Evolutionary conservation across 1,140 invertebrate genomes (phyloP), one percentile per base, ranked within the genome.

Genomic region (Phymastichus coffea): DNA sequence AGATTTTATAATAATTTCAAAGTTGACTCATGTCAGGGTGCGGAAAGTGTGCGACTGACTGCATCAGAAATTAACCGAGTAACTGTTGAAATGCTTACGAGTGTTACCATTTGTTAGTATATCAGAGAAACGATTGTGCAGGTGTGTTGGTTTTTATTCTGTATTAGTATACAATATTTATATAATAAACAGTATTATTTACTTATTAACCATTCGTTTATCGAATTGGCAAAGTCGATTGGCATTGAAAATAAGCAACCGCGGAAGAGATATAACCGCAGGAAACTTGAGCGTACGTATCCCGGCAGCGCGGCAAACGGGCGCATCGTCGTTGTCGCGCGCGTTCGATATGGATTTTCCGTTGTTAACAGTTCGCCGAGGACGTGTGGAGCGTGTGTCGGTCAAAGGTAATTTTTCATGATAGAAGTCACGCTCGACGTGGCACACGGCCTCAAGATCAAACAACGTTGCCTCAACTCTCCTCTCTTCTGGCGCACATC

Each of bases 401-500:
- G n/a, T n/a, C 77, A 80, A 80, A 80, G 78, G 76, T 80, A 80
- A 80, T 80, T 80, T 79, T 80, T 79, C 77, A 78, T 77, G 75
- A 75, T 75, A 72, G 75, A 72, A 75, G 65, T 75, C 74, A 77
- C 65, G 74, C 75, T 77, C 71, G 72, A 65, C 68, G 72, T 77
- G 69, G 70, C 72, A 66, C 64, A 33, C 28, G 58, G 51, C 66
- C 70, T 61, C 70, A 73, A 78, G 77, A 79, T 79, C 76, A 79
- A 78, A 79, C 73, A 75, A 69, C 37, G 35, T 8, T 20, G 14
- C 28, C 28, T n/a, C 68, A 73, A 71, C n/a, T n/a, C n/a, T n/a
- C n/a, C n/a, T n/a, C n/a, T n/a, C n/a, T n/a, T n/a, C n/a, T n/a
- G n/a, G n/a, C n/a, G n/a, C n/a, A n/a, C 72, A 68, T 72, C 70